Evolutionary conservation across 35 echinoderm and acorn worm species (phyloP), one percentile per base, ranked within the genome.

Genomic region (Eucidaris tribuloides): DNA sequence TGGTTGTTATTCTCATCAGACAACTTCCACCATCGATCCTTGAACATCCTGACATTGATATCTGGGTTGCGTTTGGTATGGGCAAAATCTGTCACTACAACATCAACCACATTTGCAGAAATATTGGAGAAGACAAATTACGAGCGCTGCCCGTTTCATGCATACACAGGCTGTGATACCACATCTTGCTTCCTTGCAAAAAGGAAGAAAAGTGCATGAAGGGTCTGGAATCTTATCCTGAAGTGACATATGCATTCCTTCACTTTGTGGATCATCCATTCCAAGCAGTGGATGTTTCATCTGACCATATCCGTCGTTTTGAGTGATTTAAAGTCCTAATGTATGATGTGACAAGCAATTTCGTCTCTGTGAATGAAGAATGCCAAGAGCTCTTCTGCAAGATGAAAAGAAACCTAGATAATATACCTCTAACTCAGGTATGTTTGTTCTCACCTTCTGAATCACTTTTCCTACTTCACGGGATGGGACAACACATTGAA

Each of bases 1-100:
- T 92, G n/a, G n/a, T 93, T 25, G 84, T 88, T 7, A 88, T 93
- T 45, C 91, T 93, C 42, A 35, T 93, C 50, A 70, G 91, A 18
- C 46, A 71, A 71, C 83, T 93, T 62, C 85, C 71, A 22, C 1
- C 77, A 42, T 54, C 88, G 54, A 32, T 79, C 31, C n/a, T n/a
- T 3, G 30, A 39, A 13, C n/a, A 61, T 11, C 80, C 56, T 65
- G 28, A 38, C 36, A 45, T 82, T 7, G 59, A 88, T 46, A 65
- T 84, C 22, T 88, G 91, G 85, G 80, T 88, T 25, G 85, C 85
- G 1, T 88, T 88, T 77, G 85, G 81, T 43, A 77, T 77, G 29
- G 91, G 84, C 54, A 87, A 79, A 32, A 58, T 44, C 40, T 44
- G 83, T n/a, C 66, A 76, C 49, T 32, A 72, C 5, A 65, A 40